Conservation (phyloP, 2,113 vertebrate species). For the Aspiorhynchus laticeps region DNA sequence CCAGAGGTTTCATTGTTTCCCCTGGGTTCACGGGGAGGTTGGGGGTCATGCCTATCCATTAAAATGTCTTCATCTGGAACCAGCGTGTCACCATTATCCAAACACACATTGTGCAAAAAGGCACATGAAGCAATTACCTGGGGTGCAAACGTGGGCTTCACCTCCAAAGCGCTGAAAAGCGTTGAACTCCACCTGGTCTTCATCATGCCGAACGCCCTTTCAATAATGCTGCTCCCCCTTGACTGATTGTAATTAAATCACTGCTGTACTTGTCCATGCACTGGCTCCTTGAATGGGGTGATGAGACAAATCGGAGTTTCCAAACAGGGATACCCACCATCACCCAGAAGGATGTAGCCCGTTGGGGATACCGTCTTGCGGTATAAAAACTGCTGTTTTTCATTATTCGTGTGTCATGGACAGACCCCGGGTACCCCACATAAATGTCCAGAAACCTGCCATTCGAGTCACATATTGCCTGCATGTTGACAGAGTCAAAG, state of each 20-base stretch:
- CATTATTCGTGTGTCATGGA: conserved; percentile 6
- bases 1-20: not conserved
- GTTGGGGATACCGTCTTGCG: not conserved
- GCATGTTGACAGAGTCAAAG: conserved; percentile 22
- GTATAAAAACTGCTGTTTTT: conserved; percentile 16
- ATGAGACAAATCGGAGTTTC: conserved; percentile 22
- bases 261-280: conserved; percentile 15
- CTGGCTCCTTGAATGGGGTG: conserved; percentile 42
- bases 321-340: conserved; percentile 1
- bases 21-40: not conserved
- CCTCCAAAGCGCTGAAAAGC: conserved; percentile 30
- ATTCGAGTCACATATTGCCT: not conserved
- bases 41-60: not conserved
- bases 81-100: conserved; percentile 24
- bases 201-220: conserved; percentile 30
- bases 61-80: conserved; percentile 28
- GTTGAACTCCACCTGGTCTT: conserved; percentile 19
- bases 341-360: conserved; percentile 39
- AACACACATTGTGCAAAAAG: conserved; percentile 47
- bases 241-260: conserved; percentile 26
- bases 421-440: conserved; percentile 32
- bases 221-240: conserved; percentile 12
- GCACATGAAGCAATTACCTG: conserved; percentile 29
- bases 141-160: conserved; percentile 23
- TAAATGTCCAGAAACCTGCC: conserved; percentile 21